phyloP scores from a whole-genome alignment of 2,888 invertebrate species.

The Blastobasis lacticolella region DNA sequence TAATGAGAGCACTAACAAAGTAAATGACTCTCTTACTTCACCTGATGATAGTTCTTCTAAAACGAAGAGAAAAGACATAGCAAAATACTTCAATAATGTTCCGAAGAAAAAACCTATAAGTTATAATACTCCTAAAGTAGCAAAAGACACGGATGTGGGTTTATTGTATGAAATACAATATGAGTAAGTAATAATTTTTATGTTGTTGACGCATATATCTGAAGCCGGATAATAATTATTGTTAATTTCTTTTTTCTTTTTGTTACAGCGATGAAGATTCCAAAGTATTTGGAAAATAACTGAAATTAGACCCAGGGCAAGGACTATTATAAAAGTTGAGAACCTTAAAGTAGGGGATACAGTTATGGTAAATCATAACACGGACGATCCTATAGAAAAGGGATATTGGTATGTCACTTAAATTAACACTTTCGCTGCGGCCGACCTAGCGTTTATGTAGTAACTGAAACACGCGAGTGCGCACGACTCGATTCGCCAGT shows the following conservation, averaged over 20 bases:
- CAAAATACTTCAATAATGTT: constrained; percentile 40
- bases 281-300: constrained; percentile 48
- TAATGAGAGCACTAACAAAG: constrained; percentile 20
- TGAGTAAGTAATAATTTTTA: constrained; percentile 36
- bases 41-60: constrained; percentile 5
- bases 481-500: too few species aligned
- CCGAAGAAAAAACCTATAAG: constrained; percentile 21
- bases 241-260: constrained; percentile 2
- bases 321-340: constrained; percentile 60
- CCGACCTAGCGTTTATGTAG: background rate
- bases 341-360: constrained; percentile 74
- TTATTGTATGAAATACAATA: constrained; percentile 60
- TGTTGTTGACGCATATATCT: background rate
- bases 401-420: constrained; percentile 78
- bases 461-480: background rate
- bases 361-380: constrained; percentile 84
- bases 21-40: constrained; percentile 17
- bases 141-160: constrained; percentile 29
- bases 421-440: background rate
- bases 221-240: too few species aligned
- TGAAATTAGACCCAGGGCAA: constrained; percentile 80
- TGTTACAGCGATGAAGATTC: constrained; percentile 51
- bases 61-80: constrained; percentile 33
- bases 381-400: constrained; percentile 77
- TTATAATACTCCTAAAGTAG: constrained; percentile 13